Conservation (phyloP, 2,888 invertebrate genomes). For the Aradus depressus region DNA sequence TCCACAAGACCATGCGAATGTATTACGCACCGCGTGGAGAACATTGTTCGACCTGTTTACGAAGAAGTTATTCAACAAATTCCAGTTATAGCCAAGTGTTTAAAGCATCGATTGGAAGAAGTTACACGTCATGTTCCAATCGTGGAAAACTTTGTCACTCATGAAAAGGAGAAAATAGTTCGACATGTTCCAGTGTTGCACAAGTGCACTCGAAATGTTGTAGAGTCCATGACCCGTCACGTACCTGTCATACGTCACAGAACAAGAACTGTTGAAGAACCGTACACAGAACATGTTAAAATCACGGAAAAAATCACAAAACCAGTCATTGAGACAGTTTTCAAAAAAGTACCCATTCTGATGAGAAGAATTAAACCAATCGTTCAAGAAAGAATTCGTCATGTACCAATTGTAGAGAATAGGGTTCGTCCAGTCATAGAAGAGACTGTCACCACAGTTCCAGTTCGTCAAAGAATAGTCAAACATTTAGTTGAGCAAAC, state of each 20-base stretch:
- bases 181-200: slow-evolving; percentile 9
- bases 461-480: slow-evolving; percentile 2
- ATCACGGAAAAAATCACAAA: slow-evolving; percentile 1
- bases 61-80: slow-evolving; percentile 6
- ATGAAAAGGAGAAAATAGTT: neutral
- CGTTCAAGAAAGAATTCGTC: slow-evolving; percentile 1
- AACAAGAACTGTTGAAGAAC: slow-evolving; percentile 2
- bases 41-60: neutral
- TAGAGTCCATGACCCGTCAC: neutral
- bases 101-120: neutral
- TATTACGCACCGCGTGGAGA: neutral
- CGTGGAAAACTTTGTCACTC: neutral
- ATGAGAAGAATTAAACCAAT: neutral
- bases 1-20: neutral
- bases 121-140: slow-evolving; percentile 5
- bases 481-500: neutral
- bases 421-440: slow-evolving; percentile 1
- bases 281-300: slow-evolving; percentile 11
- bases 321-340: slow-evolving; percentile 4
- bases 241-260: slow-evolving; percentile 3
- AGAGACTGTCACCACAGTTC: slow-evolving; percentile 3
- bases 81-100: neutral
- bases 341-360: slow-evolving; percentile 8
- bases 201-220: neutral
- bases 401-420: slow-evolving; percentile 6